Evolutionary conservation across 1,140 invertebrate species (phyloP), one percentile per base, ranked within the genome.

Genomic region (Calliphora vicina): DNA sequence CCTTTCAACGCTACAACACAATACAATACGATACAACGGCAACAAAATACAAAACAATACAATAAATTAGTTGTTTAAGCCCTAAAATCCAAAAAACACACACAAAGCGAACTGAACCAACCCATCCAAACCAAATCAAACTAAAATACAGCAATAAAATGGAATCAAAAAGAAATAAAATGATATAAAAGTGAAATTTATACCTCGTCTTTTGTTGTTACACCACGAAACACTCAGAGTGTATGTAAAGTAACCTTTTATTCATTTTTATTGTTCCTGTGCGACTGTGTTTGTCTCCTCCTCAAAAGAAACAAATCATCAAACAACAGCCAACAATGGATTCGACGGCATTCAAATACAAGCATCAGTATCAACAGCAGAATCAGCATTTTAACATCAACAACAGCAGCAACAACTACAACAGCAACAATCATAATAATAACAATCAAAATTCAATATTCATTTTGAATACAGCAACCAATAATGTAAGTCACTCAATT

Each of bases 361-460:
- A 67, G 10, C 35, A 78, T 78, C 74, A 78, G n/a, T 23, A 78
- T 78, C 42, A 42, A 10, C 74, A 78, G 6, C 74, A 78, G 35
- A 35, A 78, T 42, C 73, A 76, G 15, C 74, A 78, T 13, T 27
- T 17, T n/a, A 45, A 67, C 42, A 43, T n/a, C 35, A 78, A 20
- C 74, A 78, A 20, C 74, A 78, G 20, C 74, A 43, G 35, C 35
- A 20, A 20, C 74, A 78, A 8, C 42, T 35, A 35, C 35, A 76
- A 10, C 74, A 78, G n/a, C 74, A 78, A 78, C 74, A 78, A 43
- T 74, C 72, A 74, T 17, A 78, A 78, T 35, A 45, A 78, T 43
- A 78, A 20, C 74, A 78, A 78, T 78, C 74, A 78, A 78, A 78
- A 78, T 78, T 78, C 74, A 78, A 78, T 78, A 78, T 78, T 78